Percentiles rank a stretch among this genome's conserved stretches.
phyloP scores from a whole-genome alignment of 2,888 invertebrate species.

The Diachrysia chrysitis region DNA sequence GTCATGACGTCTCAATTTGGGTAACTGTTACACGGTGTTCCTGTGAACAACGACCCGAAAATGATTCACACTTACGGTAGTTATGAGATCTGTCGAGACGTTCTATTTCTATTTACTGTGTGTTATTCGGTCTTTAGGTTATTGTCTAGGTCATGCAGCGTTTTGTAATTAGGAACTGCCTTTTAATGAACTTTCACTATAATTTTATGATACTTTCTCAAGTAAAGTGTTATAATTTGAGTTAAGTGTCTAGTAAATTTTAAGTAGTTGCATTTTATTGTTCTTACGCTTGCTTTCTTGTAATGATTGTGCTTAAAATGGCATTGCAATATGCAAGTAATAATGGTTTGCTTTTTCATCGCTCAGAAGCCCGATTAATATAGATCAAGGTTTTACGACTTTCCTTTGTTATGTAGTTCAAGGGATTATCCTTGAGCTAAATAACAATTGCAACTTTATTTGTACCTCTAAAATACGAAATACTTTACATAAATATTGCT shows the following conservation, averaged over 20 bases:
- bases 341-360: constrained; percentile 20
- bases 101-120: constrained; percentile 68
- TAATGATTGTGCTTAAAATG: constrained; percentile 24
- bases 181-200: constrained; percentile 45
- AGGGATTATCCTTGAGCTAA: too few species aligned
- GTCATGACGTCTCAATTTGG: constrained; percentile 83
- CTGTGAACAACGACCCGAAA: constrained; percentile 83
- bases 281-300: constrained; percentile 29
- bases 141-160: constrained; percentile 62
- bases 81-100: constrained; percentile 66
- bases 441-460: background rate
- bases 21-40: constrained; percentile 81
- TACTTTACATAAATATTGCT: too few species aligned
- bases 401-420: background rate
- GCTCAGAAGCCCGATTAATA: constrained; percentile 17
- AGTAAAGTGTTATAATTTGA: background rate
- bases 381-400: background rate
- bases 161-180: constrained; percentile 23
- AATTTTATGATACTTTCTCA: constrained; percentile 38
- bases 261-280: constrained; percentile 6
- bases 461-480: background rate
- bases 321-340: constrained; percentile 27
- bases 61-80: constrained; percentile 81
- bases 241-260: background rate
- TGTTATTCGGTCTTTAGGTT: constrained; percentile 70